phyloP scores from a whole-genome alignment of 2,113 vertebrate species.

The Chrysochloris asiatica region DNA sequence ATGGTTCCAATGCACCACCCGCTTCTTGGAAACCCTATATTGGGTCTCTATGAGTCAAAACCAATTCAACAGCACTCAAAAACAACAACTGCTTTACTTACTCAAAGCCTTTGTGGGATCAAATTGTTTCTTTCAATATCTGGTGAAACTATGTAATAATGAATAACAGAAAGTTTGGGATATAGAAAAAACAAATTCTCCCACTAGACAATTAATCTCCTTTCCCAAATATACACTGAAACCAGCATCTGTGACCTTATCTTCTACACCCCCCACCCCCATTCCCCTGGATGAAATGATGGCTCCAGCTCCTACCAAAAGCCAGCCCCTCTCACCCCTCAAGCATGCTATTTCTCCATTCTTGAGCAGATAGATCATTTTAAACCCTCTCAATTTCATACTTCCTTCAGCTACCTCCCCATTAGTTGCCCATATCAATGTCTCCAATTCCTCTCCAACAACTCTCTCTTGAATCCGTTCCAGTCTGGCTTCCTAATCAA shows the following conservation, averaged over 20 bases:
- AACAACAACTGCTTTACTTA: neutral
- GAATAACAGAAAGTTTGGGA: neutral
- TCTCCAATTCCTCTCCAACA: constrained; percentile 14
- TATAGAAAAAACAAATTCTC: constrained; percentile 10
- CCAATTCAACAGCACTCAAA: too few relatives aligned
- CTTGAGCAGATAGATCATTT: neutral
- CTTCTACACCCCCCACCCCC: neutral
- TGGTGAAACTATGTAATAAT: constrained; percentile 40
- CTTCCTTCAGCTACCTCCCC: neutral
- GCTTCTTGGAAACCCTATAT: too few relatives aligned
- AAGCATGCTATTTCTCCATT: neutral
- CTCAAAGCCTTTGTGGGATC: neutral
- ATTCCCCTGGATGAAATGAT: neutral
- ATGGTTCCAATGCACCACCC: too few relatives aligned
- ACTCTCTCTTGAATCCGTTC: neutral
- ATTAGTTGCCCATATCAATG: neutral
- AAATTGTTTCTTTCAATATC: constrained; percentile 60
- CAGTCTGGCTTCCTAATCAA: neutral
- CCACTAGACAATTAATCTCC: neutral
- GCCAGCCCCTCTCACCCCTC: neutral
- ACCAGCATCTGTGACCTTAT: neutral
- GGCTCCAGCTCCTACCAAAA: neutral
- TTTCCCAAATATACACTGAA: neutral
- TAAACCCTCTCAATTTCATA: neutral
- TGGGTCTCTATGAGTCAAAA: too few relatives aligned